phyloP scores from a whole-genome alignment of 2,888 invertebrate species.

The Osedax frankpressi region DNA sequence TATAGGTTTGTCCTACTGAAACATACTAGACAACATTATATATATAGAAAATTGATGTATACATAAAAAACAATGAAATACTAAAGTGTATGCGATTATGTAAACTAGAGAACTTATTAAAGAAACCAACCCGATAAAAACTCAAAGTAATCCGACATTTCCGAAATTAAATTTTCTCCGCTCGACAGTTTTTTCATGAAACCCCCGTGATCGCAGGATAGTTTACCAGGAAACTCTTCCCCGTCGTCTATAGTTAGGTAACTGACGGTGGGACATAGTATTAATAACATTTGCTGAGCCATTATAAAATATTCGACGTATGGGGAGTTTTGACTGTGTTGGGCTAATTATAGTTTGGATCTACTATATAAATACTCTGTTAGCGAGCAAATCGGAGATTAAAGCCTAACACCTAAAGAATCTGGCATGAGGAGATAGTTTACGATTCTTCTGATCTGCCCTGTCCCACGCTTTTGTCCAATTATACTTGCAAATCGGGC shows the following conservation, averaged over 20 bases:
- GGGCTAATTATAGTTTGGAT: too few relatives aligned
- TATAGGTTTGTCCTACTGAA: too few relatives aligned
- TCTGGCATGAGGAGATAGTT: constrained; percentile 33
- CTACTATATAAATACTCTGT: too few relatives aligned
- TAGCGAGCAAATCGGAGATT: too few relatives aligned
- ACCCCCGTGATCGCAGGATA: constrained; percentile 42
- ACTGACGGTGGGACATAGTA: constrained; percentile 45
- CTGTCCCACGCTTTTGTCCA: constrained; percentile 45
- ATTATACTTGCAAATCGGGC: constrained; percentile 47
- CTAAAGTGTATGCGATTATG: too few relatives aligned
- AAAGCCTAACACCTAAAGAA: too few relatives aligned
- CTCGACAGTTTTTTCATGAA: constrained; percentile 41
- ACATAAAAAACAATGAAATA: too few relatives aligned
- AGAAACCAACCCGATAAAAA: constrained; percentile 37
- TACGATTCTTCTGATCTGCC: constrained; percentile 35
- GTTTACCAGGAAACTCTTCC: constrained; percentile 43
- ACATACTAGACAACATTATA: too few relatives aligned
- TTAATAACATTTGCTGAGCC: too few relatives aligned
- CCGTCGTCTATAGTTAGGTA: constrained; percentile 46
- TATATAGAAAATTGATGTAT: too few relatives aligned
- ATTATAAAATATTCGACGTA: neutral
- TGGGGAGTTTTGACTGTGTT: too few relatives aligned
- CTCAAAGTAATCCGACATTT: constrained; percentile 47
- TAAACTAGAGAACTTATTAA: too few relatives aligned
- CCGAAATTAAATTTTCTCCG: constrained; percentile 46